phyloP scores from a whole-genome alignment of 2,113 vertebrate genomes.

The Sinosuthora webbiana region DNA sequence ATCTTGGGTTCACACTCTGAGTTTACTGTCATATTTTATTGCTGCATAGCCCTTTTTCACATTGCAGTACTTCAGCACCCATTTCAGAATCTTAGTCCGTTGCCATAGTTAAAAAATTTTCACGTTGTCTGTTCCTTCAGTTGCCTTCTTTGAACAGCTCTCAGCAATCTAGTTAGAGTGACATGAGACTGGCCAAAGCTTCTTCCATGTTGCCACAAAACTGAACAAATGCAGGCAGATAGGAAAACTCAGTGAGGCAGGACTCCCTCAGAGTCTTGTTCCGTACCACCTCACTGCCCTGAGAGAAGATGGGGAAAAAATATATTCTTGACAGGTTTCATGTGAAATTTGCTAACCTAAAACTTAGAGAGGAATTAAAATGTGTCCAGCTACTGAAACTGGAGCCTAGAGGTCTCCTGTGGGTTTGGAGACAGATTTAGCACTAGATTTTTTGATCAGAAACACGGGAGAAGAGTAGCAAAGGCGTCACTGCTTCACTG shows the following conservation, averaged over 20 bases:
- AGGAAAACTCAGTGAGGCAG: not conserved
- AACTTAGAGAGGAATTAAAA: not conserved
- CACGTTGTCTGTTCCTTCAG: not conserved
- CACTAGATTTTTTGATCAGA: not conserved
- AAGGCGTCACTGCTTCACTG: not conserved
- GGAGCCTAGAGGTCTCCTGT: not conserved
- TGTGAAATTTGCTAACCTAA: not conserved
- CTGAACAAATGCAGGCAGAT: not conserved
- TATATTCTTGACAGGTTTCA: not conserved
- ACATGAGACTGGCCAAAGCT: not conserved
- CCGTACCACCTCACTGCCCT: not conserved
- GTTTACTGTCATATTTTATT: not conserved
- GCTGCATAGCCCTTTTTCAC: not conserved
- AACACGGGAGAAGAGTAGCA: not conserved
- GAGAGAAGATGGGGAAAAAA: not conserved
- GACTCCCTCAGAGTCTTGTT: not conserved
- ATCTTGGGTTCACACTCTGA: not conserved
- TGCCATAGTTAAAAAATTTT: not conserved
- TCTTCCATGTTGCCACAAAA: not conserved
- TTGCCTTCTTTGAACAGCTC: not conserved
- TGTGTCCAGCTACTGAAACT: not conserved
- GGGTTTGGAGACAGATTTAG: not conserved
- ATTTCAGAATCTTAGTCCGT: not conserved
- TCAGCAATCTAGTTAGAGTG: not conserved
- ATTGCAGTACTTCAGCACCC: not conserved